These are phyloP conservation scores for Trachelus stipa DNA, from an alignment of 2,888 invertebrate genomes.

Conservation along the genomic window DNA sequence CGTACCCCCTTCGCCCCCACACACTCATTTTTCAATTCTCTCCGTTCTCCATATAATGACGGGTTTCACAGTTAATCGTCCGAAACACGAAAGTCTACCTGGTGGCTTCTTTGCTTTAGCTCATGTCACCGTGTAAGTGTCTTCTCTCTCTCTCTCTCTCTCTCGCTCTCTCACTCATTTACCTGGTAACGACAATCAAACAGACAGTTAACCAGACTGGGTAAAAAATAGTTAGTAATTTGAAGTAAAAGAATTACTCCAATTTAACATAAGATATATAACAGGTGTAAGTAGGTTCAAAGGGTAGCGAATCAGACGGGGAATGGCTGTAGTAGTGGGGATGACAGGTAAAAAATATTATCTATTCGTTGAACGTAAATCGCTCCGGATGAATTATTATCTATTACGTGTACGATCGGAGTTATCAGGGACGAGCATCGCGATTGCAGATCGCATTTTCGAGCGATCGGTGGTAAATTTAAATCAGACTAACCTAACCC, in stretches of 20 bases:
- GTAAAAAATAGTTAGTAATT: neutral
- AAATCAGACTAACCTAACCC: constrained; percentile 12
- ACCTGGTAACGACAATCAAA: neutral
- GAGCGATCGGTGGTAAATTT: constrained; percentile 20
- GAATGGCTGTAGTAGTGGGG: neutral
- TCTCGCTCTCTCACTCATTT: neutral
- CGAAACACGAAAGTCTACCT: constrained; percentile 38
- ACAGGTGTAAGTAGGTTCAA: neutral
- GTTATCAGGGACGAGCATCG: constrained; percentile 11
- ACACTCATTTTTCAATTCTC: constrained; percentile 22
- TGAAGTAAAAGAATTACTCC: neutral
- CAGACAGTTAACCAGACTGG: neutral
- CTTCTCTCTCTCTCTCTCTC: too few species aligned
- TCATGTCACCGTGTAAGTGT: constrained; percentile 22
- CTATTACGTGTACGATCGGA: constrained; percentile 5
- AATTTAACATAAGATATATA: neutral
- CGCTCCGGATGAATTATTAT: constrained; percentile 3
- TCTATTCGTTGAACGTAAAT: neutral
- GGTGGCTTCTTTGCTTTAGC: constrained; percentile 41
- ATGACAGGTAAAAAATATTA: neutral
- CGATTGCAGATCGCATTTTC: constrained; percentile 15
- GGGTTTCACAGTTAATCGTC: constrained; percentile 41
- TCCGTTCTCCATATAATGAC: constrained; percentile 26
- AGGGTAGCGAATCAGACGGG: neutral
- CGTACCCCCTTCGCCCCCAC: neutral